Base-by-base conservation (phyloP, 2,888 invertebrate genomes). In the Lamproptera curius region DNA sequence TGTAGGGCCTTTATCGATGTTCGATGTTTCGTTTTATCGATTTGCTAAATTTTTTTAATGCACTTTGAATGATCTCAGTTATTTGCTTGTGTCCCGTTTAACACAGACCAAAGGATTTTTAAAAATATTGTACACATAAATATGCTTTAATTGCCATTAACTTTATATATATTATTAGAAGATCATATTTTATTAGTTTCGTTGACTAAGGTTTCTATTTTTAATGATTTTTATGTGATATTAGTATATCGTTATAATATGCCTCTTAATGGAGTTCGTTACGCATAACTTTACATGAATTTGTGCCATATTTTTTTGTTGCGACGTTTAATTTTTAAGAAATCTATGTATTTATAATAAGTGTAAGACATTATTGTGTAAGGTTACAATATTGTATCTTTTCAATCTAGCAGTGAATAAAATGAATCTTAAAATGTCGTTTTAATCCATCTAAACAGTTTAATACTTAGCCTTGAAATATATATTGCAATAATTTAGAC, bases 391-490 rank as follows among this genome's bases (percentile, higher is more conserved):
- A 34, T 15, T 48, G 33, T 33, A 36, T 20, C 36, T 33, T 23
- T 38, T 40, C 26, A 2, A 41, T 26, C 11, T 48, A 48, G 38
- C 28, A 36, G 2, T n/a, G n/a, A 48, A 48, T 48, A 48, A 48
- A 48, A 13, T 34, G 13, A 33, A 17, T 23, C 23, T 3, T 13
- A 9, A 26, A 35, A 28, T 16, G 2, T 5, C 41, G 28, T 46
- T 46, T 46, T 36, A 46, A 35, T 46, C n/a, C 20, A n/a, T n/a
- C n/a, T n/a, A n/a, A n/a, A n/a, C n/a, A n/a, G n/a, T n/a, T n/a
- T n/a, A n/a, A n/a, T n/a, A n/a, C n/a, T n/a, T n/a, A n/a, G n/a
- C n/a, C n/a, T n/a, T n/a, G n/a, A n/a, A n/a, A n/a, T n/a, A n/a
- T n/a, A n/a, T n/a, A n/a, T n/a, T n/a, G n/a, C n/a, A n/a, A n/a